phyloP scores from a whole-genome alignment of 2,888 invertebrate genomes.

The Xestia ashworthii region DNA sequence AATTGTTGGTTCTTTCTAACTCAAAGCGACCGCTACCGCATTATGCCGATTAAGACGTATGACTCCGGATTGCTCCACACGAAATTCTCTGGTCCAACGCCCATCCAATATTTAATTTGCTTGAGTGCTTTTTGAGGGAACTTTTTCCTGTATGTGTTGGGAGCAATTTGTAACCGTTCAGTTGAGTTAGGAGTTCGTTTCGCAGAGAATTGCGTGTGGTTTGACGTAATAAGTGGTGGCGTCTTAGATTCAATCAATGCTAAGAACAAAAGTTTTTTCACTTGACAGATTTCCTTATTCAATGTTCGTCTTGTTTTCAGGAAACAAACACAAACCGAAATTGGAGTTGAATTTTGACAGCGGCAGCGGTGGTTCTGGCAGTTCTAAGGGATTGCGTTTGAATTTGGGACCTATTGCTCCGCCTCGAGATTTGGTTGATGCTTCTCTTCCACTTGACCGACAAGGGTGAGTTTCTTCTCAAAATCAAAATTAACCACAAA shows the following conservation, averaged over 20 bases:
- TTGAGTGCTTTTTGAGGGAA: conserved; percentile 89
- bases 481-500: background rate
- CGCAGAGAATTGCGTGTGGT: conserved; percentile 76
- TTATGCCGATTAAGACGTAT: conserved; percentile 90
- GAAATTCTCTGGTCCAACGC: conserved; percentile 81
- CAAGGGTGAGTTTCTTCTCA: conserved; percentile 93
- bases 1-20: conserved; percentile 81
- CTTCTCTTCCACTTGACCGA: conserved; percentile 95
- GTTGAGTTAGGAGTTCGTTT: conserved; percentile 84
- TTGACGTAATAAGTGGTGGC: conserved; percentile 76
- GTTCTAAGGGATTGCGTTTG: conserved; percentile 92
- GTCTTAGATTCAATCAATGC: conserved; percentile 54
- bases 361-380: conserved; percentile 85
- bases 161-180: conserved; percentile 89
- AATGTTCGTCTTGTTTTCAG: conserved; percentile 77
- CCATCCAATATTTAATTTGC: conserved; percentile 88
- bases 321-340: conserved; percentile 92
- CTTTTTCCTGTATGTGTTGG: conserved; percentile 84
- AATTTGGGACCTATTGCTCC: conserved; percentile 93
- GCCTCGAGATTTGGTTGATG: conserved; percentile 94
- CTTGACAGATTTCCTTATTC: conserved; percentile 33
- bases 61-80: conserved; percentile 84
- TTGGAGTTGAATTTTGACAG: conserved; percentile 94
- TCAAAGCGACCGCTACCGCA: conserved; percentile 84
- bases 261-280: conserved; percentile 45